These are phyloP conservation scores for Gallinago stenura DNA, from an alignment of 2,797 vertebrate species.

Conservation along the genomic window DNA sequence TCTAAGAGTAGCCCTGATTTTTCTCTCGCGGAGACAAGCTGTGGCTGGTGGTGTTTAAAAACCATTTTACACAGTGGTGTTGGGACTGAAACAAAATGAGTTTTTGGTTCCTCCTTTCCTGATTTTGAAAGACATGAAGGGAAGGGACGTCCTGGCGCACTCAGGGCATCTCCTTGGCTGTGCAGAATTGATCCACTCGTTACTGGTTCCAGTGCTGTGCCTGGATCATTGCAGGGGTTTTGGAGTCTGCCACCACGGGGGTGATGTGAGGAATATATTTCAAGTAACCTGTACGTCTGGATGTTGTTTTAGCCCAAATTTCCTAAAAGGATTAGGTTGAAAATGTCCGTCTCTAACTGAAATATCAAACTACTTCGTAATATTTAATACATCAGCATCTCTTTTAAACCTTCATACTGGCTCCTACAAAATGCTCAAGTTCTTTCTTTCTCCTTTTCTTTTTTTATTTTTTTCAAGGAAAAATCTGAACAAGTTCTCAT, in stretches of 20 bases:
- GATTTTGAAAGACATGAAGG: not conserved
- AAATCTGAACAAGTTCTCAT: not conserved
- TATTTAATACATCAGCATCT: not conserved
- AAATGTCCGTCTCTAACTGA: not conserved
- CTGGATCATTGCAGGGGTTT: not conserved
- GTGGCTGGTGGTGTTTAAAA: not conserved
- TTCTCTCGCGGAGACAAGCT: not conserved
- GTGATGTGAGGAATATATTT: not conserved
- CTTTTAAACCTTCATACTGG: not conserved
- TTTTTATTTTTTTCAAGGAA: not conserved
- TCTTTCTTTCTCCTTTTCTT: not conserved
- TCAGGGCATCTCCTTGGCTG: not conserved
- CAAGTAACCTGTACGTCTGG: not conserved
- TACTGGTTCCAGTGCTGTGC: not conserved
- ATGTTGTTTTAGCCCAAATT: not conserved
- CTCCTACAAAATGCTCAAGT: not conserved
- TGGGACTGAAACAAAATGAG: fast-evolving
- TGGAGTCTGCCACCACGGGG: not conserved
- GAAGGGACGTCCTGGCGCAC: fast-evolving
- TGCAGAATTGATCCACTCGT: not conserved
- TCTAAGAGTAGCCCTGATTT: not conserved
- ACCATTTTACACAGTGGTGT: not conserved
- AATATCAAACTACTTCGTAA: not conserved
- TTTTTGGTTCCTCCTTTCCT: not conserved
- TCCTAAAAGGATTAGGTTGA: not conserved